Evolutionary conservation across 2,797 vertebrate species (phyloP).

Genomic region (Acomys russatus): DNA sequence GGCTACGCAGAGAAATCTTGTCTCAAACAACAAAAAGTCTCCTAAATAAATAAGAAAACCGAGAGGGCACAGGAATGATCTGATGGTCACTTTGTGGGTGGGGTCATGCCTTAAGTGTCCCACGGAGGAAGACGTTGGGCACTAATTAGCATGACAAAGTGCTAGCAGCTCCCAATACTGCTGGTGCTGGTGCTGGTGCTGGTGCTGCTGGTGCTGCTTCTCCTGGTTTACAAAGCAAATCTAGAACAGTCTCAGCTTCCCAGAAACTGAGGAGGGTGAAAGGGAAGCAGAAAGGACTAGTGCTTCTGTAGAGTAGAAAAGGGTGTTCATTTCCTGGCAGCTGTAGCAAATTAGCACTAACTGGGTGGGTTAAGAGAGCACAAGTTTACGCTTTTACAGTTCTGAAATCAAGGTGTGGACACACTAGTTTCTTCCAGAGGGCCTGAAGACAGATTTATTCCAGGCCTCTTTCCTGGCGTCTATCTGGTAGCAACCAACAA

Average conservation of each 20-base stretch:
- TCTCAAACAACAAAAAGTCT: not conserved
- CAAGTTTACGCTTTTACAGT: not conserved
- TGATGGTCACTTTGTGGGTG: not conserved
- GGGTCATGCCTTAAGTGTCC: not conserved
- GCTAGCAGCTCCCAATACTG: not conserved
- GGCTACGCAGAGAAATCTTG: not conserved
- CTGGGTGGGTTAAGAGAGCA: not conserved
- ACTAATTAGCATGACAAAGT: not conserved
- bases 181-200: no score
- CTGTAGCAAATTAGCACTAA: not conserved
- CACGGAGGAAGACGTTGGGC: not conserved
- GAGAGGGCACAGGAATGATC: not conserved
- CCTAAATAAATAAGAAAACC: not conserved
- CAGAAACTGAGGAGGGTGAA: not conserved
- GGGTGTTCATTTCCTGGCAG: not conserved
- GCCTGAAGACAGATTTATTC: not conserved
- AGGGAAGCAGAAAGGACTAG: not conserved
- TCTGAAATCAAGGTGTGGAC: not conserved
- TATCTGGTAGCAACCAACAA: not conserved
- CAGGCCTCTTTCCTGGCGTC: not conserved
- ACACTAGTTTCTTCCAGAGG: not conserved
- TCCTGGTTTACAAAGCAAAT: no score
- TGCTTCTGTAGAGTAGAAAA: no score
- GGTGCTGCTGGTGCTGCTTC: no score
- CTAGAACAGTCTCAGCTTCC: not conserved